Percentiles rank a stretch among this genome's conserved stretches.
Evolutionary conservation across 2,113 vertebrate genomes (phyloP).

Genomic region (Fukomys damarensis): DNA sequence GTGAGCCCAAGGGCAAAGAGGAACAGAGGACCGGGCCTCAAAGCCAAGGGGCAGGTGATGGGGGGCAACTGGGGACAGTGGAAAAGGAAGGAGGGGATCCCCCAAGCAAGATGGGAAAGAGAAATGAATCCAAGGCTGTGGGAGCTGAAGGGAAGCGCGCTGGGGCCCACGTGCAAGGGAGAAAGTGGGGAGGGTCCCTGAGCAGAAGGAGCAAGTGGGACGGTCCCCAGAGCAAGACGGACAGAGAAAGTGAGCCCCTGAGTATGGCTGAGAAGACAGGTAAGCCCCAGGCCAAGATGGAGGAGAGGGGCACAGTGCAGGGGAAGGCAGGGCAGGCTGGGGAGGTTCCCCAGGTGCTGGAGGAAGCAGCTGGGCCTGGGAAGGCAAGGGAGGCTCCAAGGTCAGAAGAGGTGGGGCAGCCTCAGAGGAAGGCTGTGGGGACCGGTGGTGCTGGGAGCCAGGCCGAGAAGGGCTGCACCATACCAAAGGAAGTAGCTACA

Average conservation of each 20-base stretch:
- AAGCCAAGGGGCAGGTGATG: constrained; percentile 39
- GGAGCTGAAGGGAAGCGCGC: neutral
- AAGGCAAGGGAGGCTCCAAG: neutral
- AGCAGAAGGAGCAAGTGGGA: constrained; percentile 36
- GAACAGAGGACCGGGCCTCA: neutral
- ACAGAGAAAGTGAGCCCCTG: neutral
- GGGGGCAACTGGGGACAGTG: rapidly evolving
- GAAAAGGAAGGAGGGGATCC: neutral
- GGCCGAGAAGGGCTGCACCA: neutral
- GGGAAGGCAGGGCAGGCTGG: neutral
- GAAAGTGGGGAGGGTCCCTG: constrained; percentile 56
- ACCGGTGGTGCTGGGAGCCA: neutral
- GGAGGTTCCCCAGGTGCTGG: neutral
- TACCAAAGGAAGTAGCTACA: neutral
- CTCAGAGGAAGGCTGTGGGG: neutral
- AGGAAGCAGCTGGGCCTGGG: neutral
- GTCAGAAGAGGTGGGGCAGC: neutral
- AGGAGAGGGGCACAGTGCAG: neutral
- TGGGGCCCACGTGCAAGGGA: neutral
- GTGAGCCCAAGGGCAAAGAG: constrained; percentile 48
- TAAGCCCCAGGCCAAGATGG: rapidly evolving
- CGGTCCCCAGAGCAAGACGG: neutral
- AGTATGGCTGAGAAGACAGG: neutral
- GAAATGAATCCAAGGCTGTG: neutral
- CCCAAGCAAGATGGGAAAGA: neutral